Conservation (phyloP, 1,140 invertebrate species). For the Drosophila ananassae region DNA sequence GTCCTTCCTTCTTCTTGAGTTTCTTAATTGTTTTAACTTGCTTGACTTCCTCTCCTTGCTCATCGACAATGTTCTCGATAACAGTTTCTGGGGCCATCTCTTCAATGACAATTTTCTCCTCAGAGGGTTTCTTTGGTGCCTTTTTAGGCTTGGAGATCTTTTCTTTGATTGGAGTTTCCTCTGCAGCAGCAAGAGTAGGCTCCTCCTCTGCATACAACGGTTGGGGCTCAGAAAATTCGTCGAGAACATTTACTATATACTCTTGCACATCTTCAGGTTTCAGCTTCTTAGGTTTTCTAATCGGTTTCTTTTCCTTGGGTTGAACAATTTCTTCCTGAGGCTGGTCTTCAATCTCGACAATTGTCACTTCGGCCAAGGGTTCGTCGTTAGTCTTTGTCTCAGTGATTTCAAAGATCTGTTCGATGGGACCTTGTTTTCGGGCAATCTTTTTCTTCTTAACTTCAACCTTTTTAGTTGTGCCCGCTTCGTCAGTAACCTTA, state of each 20-base stretch:
- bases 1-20: constrained; percentile 76
- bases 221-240: constrained; percentile 56
- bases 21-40: constrained; percentile 79
- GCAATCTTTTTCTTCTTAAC: constrained; percentile 56
- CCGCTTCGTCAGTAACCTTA: constrained; percentile 34
- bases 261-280: constrained; percentile 52
- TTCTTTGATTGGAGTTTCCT: constrained; percentile 72
- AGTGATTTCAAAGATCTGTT: constrained; percentile 61
- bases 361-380: constrained; percentile 23
- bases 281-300: constrained; percentile 60
- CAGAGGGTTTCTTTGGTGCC: constrained; percentile 42
- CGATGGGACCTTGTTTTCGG: constrained; percentile 52
- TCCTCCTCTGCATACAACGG: too few relatives aligned
- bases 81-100: constrained; percentile 77
- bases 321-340: background rate
- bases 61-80: constrained; percentile 78
- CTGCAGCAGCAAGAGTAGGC: constrained; percentile 67
- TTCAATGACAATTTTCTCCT: constrained; percentile 71
- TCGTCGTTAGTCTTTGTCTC: constrained; percentile 36
- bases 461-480: constrained; percentile 41
- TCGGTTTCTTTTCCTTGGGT: constrained; percentile 18
- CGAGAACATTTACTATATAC: constrained; percentile 51
- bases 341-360: constrained; percentile 14
- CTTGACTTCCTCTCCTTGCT: constrained; percentile 78
- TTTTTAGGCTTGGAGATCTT: constrained; percentile 74